Evolutionary conservation across 2,113 vertebrate genomes (phyloP).

Genomic region (Xyrauchen texanus): DNA sequence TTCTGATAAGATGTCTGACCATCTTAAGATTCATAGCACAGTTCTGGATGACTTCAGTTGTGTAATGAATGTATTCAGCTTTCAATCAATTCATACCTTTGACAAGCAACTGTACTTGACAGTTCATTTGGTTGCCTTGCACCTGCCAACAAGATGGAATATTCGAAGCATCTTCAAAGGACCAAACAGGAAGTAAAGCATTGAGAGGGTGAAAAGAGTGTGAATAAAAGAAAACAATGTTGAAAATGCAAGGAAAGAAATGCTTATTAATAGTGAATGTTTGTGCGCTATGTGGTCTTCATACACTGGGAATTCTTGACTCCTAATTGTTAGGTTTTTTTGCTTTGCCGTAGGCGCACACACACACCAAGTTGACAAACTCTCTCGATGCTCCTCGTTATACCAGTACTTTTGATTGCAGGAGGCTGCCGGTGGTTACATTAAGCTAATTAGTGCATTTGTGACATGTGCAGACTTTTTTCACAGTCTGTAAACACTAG

Average conservation of each 20-base stretch:
- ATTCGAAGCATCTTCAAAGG: conserved; percentile 10
- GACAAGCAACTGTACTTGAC: conserved; percentile 24
- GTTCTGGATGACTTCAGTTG: conserved; percentile 10
- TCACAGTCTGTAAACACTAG: not conserved
- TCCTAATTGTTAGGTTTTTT: conserved; percentile 45
- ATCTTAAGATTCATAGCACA: too few relatives aligned
- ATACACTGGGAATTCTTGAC: conserved; percentile 11
- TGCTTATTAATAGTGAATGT: too few relatives aligned
- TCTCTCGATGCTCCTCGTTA: conserved; percentile 24
- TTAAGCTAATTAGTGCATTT: conserved; percentile 33
- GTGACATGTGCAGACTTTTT: conserved; percentile 20
- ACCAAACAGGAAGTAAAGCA: not conserved
- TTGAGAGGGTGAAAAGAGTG: not conserved
- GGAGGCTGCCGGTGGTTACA: not conserved
- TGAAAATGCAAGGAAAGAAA: too few relatives aligned
- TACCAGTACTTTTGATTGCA: not conserved
- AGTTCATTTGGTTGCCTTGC: not conserved
- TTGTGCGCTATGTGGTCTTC: too few relatives aligned
- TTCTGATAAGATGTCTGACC: too few relatives aligned
- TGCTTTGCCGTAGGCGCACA: conserved; percentile 15
- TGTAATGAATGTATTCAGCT: conserved; percentile 18
- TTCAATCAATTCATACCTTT: conserved; percentile 7
- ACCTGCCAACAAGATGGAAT: conserved; percentile 8
- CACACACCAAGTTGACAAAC: not conserved
- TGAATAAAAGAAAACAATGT: conserved; percentile 19